Conservation (phyloP, 2,113 vertebrate genomes). For the Chaetura pelagica region DNA sequence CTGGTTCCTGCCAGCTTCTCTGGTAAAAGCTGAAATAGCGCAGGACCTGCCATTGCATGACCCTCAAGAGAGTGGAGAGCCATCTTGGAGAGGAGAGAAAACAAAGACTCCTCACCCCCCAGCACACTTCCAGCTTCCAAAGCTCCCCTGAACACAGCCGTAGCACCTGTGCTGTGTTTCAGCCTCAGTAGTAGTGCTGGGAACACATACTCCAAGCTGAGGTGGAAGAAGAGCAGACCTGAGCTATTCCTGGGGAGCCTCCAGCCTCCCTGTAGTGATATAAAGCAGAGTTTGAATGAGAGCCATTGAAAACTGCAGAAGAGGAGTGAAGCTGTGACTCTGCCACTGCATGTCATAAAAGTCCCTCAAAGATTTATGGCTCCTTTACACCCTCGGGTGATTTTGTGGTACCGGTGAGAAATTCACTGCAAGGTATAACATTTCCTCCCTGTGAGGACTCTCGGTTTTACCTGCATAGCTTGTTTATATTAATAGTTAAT, state of each 20-base stretch:
- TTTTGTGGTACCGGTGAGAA: slow-evolving; percentile 28
- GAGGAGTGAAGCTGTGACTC: neutral
- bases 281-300: neutral
- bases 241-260: neutral
- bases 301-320: neutral
- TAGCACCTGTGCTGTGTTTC: neutral
- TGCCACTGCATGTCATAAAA: neutral
- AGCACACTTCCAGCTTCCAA: neutral
- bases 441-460: neutral
- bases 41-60: neutral
- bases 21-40: neutral
- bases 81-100: neutral
- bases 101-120: neutral
- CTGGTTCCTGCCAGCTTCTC: neutral
- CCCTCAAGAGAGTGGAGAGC: neutral
- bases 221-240: neutral
- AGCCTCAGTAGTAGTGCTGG: neutral
- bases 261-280: neutral
- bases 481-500: neutral
- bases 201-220: neutral
- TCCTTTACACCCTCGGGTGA: neutral
- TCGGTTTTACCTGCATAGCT: neutral
- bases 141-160: neutral
- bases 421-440: neutral
- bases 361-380: neutral